Base-by-base conservation (phyloP, 2,797 vertebrate species). In the Pristis pectinata region DNA sequence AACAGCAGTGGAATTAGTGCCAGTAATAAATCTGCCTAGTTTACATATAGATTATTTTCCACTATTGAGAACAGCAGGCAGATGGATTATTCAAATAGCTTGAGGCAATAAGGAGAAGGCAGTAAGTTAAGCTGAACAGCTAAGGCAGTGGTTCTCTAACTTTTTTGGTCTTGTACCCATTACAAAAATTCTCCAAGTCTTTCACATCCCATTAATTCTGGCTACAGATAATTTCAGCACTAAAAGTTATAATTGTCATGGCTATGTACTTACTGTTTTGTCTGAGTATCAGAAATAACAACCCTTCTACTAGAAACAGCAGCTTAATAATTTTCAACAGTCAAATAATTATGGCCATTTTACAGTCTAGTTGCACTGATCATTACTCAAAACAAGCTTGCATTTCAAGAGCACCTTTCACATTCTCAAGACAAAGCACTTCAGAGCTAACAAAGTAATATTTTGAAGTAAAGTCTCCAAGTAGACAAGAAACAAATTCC, bases 1-100 rank as follows among this genome's bases (percentile, higher is more conserved):
- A 91, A 64, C 8, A 24, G 59, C 87, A 37, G 19, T 41, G 59
- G n/a, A 67, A 41, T 91, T 67, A 64, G 17, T 67, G 59, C 59
- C 59, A 67, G 87, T 67, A 67, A 91, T 91, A 91, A 91, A 91
- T 91, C 87, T 41, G 59, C n/a, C n/a, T 37, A 22, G 87, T 91
- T 67, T 91, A 67, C 83, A 59, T n/a, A n/a, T 10, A 24, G 87
- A 91, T 2, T 91, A 67, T 67, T 64, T 91, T 91, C 87, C 59
- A 41, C n/a, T 41, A 67, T 37, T 64, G 61, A 67, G n/a, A 91
- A 17, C 61, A 67, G n/a, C 19, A 9, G 87, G 87, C 61, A 67
- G 34, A 64, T 89, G 59, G 56, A 89, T n/a, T 89, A 61, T 59
- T 89, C 34, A 64, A 89, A 64, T 64, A 89, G 61, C 61, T 91